Conservation (phyloP, 2,888 invertebrate species). For the Odontomyia ornata region DNA sequence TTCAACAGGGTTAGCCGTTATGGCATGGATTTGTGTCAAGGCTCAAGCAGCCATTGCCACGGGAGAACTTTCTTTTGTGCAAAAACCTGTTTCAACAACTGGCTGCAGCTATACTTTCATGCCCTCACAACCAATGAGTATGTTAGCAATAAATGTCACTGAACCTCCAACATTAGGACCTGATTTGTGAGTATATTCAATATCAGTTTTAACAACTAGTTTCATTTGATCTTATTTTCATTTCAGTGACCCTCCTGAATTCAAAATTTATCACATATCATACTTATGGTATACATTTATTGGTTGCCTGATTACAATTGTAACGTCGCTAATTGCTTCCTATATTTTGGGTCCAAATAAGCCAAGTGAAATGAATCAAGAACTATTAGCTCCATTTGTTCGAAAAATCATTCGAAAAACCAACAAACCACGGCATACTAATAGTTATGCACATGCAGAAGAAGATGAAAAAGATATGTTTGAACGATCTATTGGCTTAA, state of each 20-base stretch:
- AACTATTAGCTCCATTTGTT: constrained; percentile 76
- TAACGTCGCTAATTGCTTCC: constrained; percentile 68
- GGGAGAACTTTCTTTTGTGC: constrained; percentile 64
- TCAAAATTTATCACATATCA: constrained; percentile 73
- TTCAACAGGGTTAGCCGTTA: constrained; percentile 65
- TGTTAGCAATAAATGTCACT: constrained; percentile 56
- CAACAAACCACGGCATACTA: neutral
- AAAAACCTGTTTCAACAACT: constrained; percentile 66
- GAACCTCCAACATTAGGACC: constrained; percentile 48
- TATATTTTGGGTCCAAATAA: constrained; percentile 66
- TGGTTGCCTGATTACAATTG: constrained; percentile 68
- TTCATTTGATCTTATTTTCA: constrained; percentile 34
- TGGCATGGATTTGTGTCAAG: constrained; percentile 67
- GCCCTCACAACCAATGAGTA: constrained; percentile 58
- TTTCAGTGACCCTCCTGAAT: constrained; percentile 54
- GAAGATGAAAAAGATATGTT: constrained; percentile 9
- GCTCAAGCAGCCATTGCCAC: constrained; percentile 67
- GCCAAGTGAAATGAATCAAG: constrained; percentile 68
- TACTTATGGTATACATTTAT: constrained; percentile 81
- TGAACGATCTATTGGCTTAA: neutral
- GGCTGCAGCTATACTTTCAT: constrained; percentile 67
- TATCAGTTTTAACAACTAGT: neutral
- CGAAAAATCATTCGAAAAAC: constrained; percentile 65
- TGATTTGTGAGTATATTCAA: constrained; percentile 37
- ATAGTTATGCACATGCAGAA: neutral